Evolutionary conservation across 53 echinoderm and acorn worm species (phyloP).

Genomic region (Paracentrotus lividus): DNA sequence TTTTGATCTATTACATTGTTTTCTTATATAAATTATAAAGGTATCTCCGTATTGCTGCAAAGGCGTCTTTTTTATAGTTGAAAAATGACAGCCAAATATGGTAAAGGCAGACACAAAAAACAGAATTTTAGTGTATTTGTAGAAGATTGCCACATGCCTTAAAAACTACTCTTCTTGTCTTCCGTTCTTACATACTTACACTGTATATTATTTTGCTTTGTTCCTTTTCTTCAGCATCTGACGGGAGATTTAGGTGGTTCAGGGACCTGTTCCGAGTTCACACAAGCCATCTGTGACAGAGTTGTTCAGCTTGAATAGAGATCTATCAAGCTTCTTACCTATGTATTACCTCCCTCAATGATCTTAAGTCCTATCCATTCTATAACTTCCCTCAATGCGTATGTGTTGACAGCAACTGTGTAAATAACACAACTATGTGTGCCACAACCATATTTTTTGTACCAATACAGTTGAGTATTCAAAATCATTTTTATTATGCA

Average conservation of each 20-base stretch:
- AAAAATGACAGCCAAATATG: too few relatives aligned
- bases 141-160: too few relatives aligned
- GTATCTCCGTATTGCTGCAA: too few relatives aligned
- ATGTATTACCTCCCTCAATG: not conserved
- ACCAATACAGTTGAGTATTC: not conserved
- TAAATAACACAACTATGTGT: not conserved
- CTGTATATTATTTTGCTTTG: not conserved
- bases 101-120: too few relatives aligned
- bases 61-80: too few relatives aligned
- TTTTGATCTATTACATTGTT: too few relatives aligned
- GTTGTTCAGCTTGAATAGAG: conserved; percentile 71
- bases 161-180: too few relatives aligned
- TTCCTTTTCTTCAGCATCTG: conserved; percentile 71
- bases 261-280: conserved; percentile 91
- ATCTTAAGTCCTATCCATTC: not conserved
- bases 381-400: not conserved
- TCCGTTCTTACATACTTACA: not conserved
- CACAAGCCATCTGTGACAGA: conserved; percentile 86
- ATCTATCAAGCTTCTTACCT: not conserved
- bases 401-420: not conserved
- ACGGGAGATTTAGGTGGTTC: conserved; percentile 94
- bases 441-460: not conserved
- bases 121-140: too few relatives aligned
- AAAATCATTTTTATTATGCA: not conserved
- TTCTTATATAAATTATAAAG: too few relatives aligned